These are phyloP conservation scores for Macrochelys suwanniensis DNA, from an alignment of 2,797 vertebrate genomes.

Conservation along the genomic window DNA sequence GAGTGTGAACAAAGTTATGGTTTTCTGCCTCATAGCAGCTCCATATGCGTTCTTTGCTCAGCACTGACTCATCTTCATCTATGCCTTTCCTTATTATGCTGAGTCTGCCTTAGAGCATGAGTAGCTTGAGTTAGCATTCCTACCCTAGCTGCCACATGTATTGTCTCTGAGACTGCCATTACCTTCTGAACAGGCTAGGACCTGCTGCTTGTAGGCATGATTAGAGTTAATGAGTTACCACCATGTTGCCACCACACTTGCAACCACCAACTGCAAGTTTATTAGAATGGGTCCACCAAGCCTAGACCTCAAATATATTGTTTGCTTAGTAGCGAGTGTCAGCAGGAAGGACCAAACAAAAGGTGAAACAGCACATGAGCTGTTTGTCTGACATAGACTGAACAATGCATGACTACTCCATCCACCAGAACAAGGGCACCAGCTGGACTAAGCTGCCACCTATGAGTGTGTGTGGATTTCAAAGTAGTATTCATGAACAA, in stretches of 20 bases:
- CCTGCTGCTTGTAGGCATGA: neutral
- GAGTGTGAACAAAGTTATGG: neutral
- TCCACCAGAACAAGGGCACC: fast-evolving
- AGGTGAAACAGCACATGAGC: neutral
- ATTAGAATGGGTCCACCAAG: neutral
- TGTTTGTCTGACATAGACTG: neutral
- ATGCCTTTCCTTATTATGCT: neutral
- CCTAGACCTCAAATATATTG: fast-evolving
- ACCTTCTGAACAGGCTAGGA: neutral
- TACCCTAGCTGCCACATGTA: neutral
- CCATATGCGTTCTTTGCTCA: neutral
- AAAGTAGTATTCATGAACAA: neutral
- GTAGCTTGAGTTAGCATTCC: neutral
- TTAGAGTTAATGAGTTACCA: neutral
- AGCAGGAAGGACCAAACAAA: neutral
- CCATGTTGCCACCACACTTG: fast-evolving
- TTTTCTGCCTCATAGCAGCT: neutral
- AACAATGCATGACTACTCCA: neutral
- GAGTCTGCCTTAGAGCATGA: too few species aligned
- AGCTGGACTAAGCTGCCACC: neutral
- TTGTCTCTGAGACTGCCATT: neutral
- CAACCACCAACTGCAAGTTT: neutral
- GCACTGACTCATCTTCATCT: neutral
- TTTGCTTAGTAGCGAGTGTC: neutral
- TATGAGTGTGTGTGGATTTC: neutral